Evolutionary conservation across 2,888 invertebrate genomes (phyloP), one percentile per base, ranked within the genome.

Genomic region (Drosophila mulleri): DNA sequence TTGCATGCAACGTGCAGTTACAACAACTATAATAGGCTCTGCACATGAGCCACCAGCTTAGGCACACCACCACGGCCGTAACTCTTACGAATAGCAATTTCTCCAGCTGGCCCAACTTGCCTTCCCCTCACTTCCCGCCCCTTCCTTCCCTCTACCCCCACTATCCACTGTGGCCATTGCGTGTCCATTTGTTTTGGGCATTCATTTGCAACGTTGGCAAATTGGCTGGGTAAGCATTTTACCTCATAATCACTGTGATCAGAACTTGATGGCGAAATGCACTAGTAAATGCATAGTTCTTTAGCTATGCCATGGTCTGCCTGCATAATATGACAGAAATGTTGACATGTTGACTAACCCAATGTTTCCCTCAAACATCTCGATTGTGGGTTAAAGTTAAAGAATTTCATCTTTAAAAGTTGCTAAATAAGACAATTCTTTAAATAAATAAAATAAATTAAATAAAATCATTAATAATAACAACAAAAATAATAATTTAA

Each of bases 31-130:
- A 64, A 48, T 59, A 71, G 48, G 32, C 61, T 57, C 37, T 69
- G 69, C 73, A 73, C 67, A 68, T 63, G 69, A 62, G 62, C 67
- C 48, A 20, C 42, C 66, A 60, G 23, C 58, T 3, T 14, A 12
- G 35, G 12, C 52, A 35, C 37, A 16, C 37, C 58, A 60, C 57
- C 52, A 65, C 37, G 37, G 41, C 58, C 58, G 75, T 81, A 85
- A 87, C 76, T 85, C 76, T 83, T 84, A 85, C 83, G 88, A 81
- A 70, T 81, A 71, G 66, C 85, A 74, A 75, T 83, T 83, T 84
- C 71, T 67, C 57, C 57, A 18, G 61, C n/a, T 18, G 29, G 6
- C 48, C 63, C 52, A 9, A 42, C 52, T 52, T 20, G 42, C 53
- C 35, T 32, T 18, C 42, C 58, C 44, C 47, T 2, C 9, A 2